Evolutionary conservation across 2,888 invertebrate genomes (phyloP), one percentile per base, ranked within the genome.

Genomic region (Ornithoptera alexandrae): DNA sequence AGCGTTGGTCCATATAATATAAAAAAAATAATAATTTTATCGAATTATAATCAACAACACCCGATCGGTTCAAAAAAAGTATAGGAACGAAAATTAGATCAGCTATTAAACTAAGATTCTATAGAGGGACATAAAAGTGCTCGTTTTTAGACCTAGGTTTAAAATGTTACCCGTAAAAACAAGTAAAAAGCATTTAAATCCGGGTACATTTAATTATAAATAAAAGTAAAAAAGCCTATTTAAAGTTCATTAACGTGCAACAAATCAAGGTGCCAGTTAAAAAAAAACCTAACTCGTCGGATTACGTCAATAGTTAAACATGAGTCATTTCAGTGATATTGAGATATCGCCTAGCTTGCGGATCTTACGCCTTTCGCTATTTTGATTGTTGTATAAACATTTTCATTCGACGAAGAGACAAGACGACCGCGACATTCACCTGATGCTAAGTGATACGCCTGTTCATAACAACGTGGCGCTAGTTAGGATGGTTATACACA

Each of bases 271-370:
- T 67, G 67, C 24, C 24, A 42, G 22, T n/a, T 62, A 67, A 67
- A 57, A 67, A 67, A 67, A 67, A 62, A 53, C n/a, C 30, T 24
- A 60, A 36, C 20, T 62, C 42, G 42, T 56, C 46, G 53, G 8
- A 58, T 68, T 58, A 68, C 62, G 30, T 63, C 68, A 68, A 20
- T 36, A 46, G n/a, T 30, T 58, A 62, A 53, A 39, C 8, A 30
- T 68, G 68, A 68, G 58, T 68, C 68, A 68, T 42, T 36, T 68
- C 36, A 46, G 22, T 17, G 57, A 59, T 68, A 68, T 59, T 46
- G 20, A 10, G 42, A 17, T 30, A 30, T 50, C 46, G 39, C 42
- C 62, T n/a, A n/a, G 42, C 36, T 67, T 22, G 59, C 63, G 68
- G 63, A 63, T 63, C 58, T 68, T 22, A 50, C 46, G 12, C 24